Percentiles rank a stretch among this genome's conserved stretches.
These are phyloP conservation scores for Morone saxatilis DNA, from an alignment of 2,113 vertebrate species.

Conservation along the genomic window DNA sequence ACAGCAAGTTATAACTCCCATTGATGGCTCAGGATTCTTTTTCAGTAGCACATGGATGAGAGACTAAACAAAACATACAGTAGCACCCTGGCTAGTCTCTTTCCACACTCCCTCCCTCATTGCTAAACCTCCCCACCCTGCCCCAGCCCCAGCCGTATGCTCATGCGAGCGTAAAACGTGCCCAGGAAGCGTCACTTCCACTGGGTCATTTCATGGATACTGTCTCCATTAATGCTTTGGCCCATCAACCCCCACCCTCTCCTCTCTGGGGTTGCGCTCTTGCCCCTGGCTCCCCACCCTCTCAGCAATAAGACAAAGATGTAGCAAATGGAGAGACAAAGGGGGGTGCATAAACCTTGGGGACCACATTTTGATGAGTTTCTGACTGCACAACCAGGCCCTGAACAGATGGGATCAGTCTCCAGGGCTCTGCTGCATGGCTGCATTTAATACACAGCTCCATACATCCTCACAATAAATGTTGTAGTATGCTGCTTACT, in stretches of 20 bases:
- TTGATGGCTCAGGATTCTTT: constrained; percentile 48
- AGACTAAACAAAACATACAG: constrained; percentile 77
- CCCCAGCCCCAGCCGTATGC: constrained; percentile 64
- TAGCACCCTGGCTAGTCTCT: constrained; percentile 63
- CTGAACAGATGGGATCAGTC: constrained; percentile 82
- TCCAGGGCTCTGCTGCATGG: constrained; percentile 69
- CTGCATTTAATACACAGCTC: constrained; percentile 63
- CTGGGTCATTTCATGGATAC: constrained; percentile 75
- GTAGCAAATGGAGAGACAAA: constrained; percentile 77
- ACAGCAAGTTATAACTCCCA: constrained; percentile 46
- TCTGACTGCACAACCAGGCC: constrained; percentile 63
- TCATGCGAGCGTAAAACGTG: constrained; percentile 76
- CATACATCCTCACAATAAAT: constrained; percentile 50
- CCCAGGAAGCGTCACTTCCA: constrained; percentile 79
- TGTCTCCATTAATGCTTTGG: constrained; percentile 69
- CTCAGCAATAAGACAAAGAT: constrained; percentile 76
- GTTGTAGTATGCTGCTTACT: constrained; percentile 24
- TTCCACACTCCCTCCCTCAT: constrained; percentile 60
- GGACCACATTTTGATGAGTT: constrained; percentile 79
- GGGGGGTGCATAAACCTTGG: constrained; percentile 60
- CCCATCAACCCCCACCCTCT: constrained; percentile 35
- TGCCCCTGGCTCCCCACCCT: constrained; percentile 71
- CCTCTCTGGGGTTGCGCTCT: constrained; percentile 55
- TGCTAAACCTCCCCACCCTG: constrained; percentile 60
- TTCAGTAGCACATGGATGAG: constrained; percentile 71